Percentiles rank a stretch among this genome's conserved stretches.
These are phyloP conservation scores for Sinosuthora webbiana DNA, from an alignment of 2,113 vertebrate species.

Conservation along the genomic window DNA sequence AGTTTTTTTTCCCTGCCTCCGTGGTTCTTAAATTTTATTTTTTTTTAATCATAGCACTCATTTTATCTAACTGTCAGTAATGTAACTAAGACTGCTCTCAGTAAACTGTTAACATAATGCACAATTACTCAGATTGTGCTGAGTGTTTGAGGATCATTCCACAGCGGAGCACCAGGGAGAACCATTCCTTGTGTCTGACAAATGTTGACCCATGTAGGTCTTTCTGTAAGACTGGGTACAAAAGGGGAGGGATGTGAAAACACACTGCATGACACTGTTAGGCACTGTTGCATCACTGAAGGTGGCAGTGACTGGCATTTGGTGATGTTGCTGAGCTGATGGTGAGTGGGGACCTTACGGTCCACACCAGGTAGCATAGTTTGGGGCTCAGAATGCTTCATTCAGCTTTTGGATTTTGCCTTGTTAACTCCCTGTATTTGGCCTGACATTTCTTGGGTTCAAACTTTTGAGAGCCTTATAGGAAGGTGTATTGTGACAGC, in stretches of 20 bases:
- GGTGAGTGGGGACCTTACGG: not conserved
- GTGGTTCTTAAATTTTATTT: not conserved
- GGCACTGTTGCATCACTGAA: not conserved
- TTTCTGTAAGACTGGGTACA: not conserved
- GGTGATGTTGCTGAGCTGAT: not conserved
- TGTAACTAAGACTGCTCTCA: not conserved
- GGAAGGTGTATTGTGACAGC: not conserved
- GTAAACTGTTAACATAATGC: not conserved
- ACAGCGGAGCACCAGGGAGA: not conserved
- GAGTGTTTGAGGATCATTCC: not conserved
- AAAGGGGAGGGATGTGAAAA: not conserved
- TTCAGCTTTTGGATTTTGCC: not conserved
- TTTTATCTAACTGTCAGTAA: not conserved
- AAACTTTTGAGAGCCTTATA: not conserved
- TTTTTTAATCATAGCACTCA: not conserved
- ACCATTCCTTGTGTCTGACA: not conserved
- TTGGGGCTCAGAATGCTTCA: not conserved
- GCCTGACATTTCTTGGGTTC: not conserved
- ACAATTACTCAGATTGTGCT: not conserved
- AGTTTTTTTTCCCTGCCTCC: not conserved
- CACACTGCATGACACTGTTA: not conserved
- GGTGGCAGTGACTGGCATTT: not conserved
- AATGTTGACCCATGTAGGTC: not conserved
- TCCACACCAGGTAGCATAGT: fast-evolving
- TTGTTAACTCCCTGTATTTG: not conserved